phyloP scores from a whole-genome alignment of 2,797 vertebrate genomes.

The Cetoscarus ocellatus region DNA sequence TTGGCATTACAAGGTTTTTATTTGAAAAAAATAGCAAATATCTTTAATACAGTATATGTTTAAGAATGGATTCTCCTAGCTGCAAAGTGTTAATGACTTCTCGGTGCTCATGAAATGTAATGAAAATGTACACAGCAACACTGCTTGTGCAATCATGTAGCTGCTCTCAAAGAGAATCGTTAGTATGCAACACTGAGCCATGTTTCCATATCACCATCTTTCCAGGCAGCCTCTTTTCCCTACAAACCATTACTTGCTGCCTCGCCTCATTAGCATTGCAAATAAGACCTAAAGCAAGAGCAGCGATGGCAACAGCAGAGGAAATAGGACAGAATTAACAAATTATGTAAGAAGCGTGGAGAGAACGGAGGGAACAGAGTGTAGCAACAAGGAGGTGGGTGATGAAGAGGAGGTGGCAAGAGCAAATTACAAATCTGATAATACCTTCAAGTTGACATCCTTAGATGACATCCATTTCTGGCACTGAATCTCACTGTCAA shows the following conservation, averaged over 20 bases:
- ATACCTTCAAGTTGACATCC: constrained; percentile 60
- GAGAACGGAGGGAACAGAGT: constrained; percentile 59
- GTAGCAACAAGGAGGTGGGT: constrained; percentile 65
- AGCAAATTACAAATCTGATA: constrained; percentile 66
- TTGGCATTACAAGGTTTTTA: no score
- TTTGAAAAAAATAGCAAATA: background rate
- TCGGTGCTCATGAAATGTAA: constrained; percentile 18
- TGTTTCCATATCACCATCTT: constrained; percentile 74
- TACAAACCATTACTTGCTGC: constrained; percentile 72
- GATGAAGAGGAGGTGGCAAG: constrained; percentile 61
- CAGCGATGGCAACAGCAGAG: constrained; percentile 68
- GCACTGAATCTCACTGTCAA: constrained; percentile 9
- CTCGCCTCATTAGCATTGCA: constrained; percentile 82
- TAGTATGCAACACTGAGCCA: constrained; percentile 52
- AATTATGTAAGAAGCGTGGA: constrained; percentile 76
- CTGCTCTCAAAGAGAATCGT: constrained; percentile 40
- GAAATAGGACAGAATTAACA: constrained; percentile 79
- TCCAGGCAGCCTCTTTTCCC: constrained; percentile 65
- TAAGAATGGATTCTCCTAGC: background rate
- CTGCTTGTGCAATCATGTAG: constrained; percentile 25
- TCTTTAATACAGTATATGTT: background rate
- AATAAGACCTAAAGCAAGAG: constrained; percentile 77
- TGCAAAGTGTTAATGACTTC: background rate
- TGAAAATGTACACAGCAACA: constrained; percentile 37
- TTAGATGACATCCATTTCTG: constrained; percentile 52